Percentiles rank a stretch among this genome's conserved stretches.
Conservation (phyloP, 2,113 vertebrate genomes). For the Leuciscus idus region DNA sequence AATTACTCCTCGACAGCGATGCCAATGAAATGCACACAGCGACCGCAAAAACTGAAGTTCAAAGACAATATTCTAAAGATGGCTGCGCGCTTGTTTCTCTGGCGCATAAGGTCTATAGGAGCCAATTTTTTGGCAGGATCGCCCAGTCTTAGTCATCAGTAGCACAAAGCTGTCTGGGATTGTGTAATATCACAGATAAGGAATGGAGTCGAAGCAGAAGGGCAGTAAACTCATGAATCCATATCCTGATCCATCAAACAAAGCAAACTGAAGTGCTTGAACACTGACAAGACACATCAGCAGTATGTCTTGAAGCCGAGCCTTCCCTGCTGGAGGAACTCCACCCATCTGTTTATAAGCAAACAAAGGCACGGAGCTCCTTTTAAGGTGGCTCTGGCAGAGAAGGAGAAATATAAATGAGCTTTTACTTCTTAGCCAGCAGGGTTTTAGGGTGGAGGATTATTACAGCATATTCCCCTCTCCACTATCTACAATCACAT, state of each 20-base stretch:
- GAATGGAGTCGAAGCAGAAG: not conserved
- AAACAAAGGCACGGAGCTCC: conserved; percentile 48
- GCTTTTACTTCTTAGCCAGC: not conserved
- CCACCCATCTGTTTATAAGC: conserved; percentile 54
- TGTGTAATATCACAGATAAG: not conserved
- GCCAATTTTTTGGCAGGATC: not conserved
- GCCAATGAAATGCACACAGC: too few species aligned
- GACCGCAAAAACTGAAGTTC: too few species aligned
- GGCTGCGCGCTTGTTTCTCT: too few species aligned
- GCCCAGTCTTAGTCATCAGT: not conserved
- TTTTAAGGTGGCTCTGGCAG: conserved; percentile 53
- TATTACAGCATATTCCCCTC: conserved; percentile 16
- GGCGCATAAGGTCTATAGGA: too few species aligned
- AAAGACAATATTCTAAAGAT: too few species aligned
- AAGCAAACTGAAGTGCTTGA: not conserved
- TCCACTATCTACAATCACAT: conserved; percentile 47
- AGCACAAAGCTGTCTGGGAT: not conserved
- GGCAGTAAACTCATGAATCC: not conserved
- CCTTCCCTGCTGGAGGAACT: conserved; percentile 46
- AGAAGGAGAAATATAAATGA: conserved; percentile 34
- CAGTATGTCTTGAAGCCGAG: conserved; percentile 47
- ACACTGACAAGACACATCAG: conserved; percentile 47
- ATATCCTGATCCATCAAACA: not conserved
- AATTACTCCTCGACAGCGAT: too few species aligned
- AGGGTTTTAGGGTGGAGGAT: conserved; percentile 38